phyloP scores from a whole-genome alignment of 2,797 vertebrate genomes.

The Tachyglossus aculeatus region DNA sequence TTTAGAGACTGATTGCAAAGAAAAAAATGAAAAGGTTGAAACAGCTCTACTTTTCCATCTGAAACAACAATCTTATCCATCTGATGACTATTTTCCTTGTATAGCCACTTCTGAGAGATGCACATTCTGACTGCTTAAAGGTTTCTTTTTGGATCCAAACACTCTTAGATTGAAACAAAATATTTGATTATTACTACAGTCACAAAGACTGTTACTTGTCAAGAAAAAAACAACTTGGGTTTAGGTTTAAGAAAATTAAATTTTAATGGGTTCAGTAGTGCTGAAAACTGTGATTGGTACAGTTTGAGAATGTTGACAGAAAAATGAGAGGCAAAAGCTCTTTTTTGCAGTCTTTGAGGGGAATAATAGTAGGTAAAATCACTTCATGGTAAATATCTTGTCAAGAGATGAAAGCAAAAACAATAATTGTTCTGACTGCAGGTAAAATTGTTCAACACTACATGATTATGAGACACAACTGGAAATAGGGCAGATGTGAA shows the following conservation, averaged over 20 bases:
- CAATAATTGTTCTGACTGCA: background rate
- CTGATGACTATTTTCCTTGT: too few species aligned
- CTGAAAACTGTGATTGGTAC: background rate
- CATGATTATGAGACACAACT: background rate
- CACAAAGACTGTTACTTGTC: too few species aligned
- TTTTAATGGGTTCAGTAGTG: background rate
- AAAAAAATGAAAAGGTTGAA: too few species aligned
- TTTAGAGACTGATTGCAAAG: too few species aligned
- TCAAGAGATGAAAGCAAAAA: slow-evolving; percentile 3
- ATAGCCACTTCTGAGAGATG: too few species aligned
- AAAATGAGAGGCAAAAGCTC: slow-evolving; percentile 13
- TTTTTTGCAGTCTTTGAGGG: background rate
- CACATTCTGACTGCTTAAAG: too few species aligned
- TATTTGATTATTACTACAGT: too few species aligned
- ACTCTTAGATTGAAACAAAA: too few species aligned
- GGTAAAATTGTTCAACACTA: background rate
- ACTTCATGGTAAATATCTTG: slow-evolving; percentile 13
- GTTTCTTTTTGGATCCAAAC: too few species aligned
- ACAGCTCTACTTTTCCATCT: too few species aligned
- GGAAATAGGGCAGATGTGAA: slow-evolving; percentile 2
- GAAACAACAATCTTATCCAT: too few species aligned
- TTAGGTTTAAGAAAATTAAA: background rate
- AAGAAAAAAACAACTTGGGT: background rate
- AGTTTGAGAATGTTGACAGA: background rate
- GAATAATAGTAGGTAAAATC: slow-evolving; percentile 19